Conservation (phyloP, 1,140 invertebrate genomes). For the Platorchestia sp. region DNA sequence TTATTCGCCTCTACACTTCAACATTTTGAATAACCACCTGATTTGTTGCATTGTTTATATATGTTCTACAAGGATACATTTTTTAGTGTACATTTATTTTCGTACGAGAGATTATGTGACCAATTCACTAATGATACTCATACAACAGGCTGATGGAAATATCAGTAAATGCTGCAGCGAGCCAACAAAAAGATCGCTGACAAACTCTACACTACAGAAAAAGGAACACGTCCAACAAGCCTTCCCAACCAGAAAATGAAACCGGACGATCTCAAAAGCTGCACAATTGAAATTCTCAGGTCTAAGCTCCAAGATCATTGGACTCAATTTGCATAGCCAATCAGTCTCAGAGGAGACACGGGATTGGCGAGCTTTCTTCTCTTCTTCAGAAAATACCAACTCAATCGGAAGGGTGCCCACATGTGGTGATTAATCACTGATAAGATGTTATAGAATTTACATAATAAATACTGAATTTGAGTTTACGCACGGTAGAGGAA, state of each 20-base stretch:
- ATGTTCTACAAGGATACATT: no score
- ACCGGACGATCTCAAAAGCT: not conserved
- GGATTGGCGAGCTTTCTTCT: not conserved
- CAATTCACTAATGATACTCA: no score
- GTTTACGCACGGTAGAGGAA: no score
- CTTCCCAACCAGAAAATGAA: constrained; percentile 1
- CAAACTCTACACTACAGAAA: not conserved
- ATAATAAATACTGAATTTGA: not conserved
- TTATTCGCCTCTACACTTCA: no score
- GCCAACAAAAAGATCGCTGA: no score
- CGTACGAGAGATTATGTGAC: no score
- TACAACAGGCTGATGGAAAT: no score
- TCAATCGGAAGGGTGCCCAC: not conserved
- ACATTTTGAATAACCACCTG: no score
- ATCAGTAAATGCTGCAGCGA: no score
- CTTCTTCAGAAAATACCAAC: not conserved
- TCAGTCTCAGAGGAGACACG: constrained; percentile 17
- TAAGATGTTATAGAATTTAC: not conserved
- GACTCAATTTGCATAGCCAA: constrained; percentile 31
- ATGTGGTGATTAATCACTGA: not conserved
- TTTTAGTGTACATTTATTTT: no score
- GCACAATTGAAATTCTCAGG: constrained; percentile 4
- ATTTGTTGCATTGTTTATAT: no score
- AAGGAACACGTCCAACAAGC: not conserved
- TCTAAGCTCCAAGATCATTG: constrained; percentile 49